A percentile compares a stretch with the other conserved stretches of the same genome.
phyloP scores from a whole-genome alignment of 1,140 invertebrate species.

The Drosophila pallidifrons region DNA sequence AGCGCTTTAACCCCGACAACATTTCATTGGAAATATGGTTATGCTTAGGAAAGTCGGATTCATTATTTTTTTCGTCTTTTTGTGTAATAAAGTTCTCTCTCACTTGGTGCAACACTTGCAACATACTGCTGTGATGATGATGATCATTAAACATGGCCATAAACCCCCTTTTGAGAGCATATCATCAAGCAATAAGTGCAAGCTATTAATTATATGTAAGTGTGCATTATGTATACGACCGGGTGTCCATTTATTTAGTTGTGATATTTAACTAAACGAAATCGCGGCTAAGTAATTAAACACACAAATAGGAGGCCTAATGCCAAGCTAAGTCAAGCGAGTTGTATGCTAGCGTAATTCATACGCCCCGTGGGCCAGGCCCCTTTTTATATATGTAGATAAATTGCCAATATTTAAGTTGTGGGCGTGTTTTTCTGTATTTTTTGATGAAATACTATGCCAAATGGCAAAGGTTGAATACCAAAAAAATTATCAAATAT shows the following conservation, averaged over 20 bases:
- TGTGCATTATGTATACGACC: slow-evolving; percentile 1
- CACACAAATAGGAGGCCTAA: background rate
- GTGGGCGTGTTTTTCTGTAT: background rate
- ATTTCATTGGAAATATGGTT: background rate
- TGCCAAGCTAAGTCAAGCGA: background rate
- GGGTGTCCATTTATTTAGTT: slow-evolving; percentile 7
- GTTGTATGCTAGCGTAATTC: slow-evolving; percentile 9
- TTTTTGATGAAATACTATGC: slow-evolving; percentile 3
- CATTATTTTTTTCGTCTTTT: background rate
- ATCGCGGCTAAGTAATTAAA: background rate
- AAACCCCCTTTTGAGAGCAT: background rate
- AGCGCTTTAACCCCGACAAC: slow-evolving; percentile 1
- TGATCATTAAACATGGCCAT: slow-evolving; percentile 10
- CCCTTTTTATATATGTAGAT: slow-evolving; percentile 2
- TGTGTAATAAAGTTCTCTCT: slow-evolving; percentile 6
- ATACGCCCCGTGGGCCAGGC: slow-evolving; percentile 31
- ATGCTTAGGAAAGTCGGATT: background rate
- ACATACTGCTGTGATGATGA: background rate
- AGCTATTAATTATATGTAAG: slow-evolving; percentile 9
- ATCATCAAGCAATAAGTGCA: background rate
- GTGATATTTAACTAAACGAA: slow-evolving; percentile 5
- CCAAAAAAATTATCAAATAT: background rate
- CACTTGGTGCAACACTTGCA: slow-evolving; percentile 2
- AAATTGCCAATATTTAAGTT: slow-evolving; percentile 18
- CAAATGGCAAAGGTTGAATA: slow-evolving; percentile 15